Base-by-base conservation (phyloP, 2,113 vertebrate genomes). In the Chlorodrepanis virens region DNA sequence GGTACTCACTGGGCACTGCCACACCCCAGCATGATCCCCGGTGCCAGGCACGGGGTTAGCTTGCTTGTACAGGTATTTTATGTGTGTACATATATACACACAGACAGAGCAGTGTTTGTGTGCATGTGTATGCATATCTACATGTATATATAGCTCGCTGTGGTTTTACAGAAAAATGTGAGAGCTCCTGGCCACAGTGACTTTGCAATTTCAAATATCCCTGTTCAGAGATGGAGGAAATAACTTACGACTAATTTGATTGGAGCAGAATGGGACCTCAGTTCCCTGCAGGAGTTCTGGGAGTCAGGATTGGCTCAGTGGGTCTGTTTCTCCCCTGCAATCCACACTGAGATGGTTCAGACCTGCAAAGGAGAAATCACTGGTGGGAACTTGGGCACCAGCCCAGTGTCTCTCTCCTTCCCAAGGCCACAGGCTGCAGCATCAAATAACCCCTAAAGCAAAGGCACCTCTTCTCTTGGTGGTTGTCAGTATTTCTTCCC, bases 31-130 rank as follows among this genome's bases (percentile, higher is more conserved):
- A 4, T 0, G 6, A 5, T 14, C 45, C 71, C 87, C 64, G 23
- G 22, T 31, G 79, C 78, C 40, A 19, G 21, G 2, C 47, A 0
- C 0, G 9, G 54, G 29, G 2, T 12, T 9, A 29, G 14, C 47
- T 79, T 1, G 9, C 47, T 22, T 13, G 3, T 6, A 6, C 1
- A 4, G 11, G 10, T 12, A 5, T 61, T 35, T 18, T 9, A 1
- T 82, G 29, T 45, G 18, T 23, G 2, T 23, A 1, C 21, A 42
- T 5, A 9, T 4, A 18, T 8, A 24, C 3, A 50, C 14, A 4
- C 1, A 22, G 2, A 9, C 53, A 27, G 24, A 61, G 47, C 70
- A 20, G 61, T 19, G 54, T 31, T 40, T 27, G 45, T 31, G 44
- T 42, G 87, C 33, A 2, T 40, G 28, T 24, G 3, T 9, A 0